Evolutionary conservation across 2,113 vertebrate species (phyloP), one percentile per base, ranked within the genome.

Genomic region (Brachyhypopomus occidentalis): DNA sequence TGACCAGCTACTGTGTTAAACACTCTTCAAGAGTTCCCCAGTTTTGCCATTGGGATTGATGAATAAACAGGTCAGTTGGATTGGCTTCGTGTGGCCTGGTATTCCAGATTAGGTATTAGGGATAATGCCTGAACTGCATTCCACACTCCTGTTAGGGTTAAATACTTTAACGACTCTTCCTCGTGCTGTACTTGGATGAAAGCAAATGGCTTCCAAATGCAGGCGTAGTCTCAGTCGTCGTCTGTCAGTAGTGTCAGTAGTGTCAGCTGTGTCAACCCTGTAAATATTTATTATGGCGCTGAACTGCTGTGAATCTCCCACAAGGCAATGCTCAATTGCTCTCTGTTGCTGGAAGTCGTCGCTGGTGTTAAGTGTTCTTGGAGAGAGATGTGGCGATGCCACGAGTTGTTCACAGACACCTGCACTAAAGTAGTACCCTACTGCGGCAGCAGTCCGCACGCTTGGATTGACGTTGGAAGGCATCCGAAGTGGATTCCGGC

Each of bases 331-430:
- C 85, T 87, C 45, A 52, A 22, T 69, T 76, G 55, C 83, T 86
- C 83, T 78, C 79, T 86, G 86, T 22, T 84, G 85, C 59, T 75
- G n/a, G 85, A 90, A 92, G 91, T 91, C 81, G 89, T 89, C 75
- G 88, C 73, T 82, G 84, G 87, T 91, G 91, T 91, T 90, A 90
- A 93, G 91, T 90, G 84, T 74, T 73, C 85, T 85, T 86, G 70
- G 79, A 56, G 73, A 82, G n/a, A 3, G 30, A 79, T 75, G 27
- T 63, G 45, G 66, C 17, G 12, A 70, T 82, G 14, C 25, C 69
- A 41, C n/a, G 34, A 27, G 22, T 17, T 27, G 11, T 4, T 2
- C 66, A 36, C 64, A 63, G 52, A 76, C 87, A 89, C 87, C 64
- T 79, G 88, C 89, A 89, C 88, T 84, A 70, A 85, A 62, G 80